Evolutionary conservation across 2,113 vertebrate species (phyloP).

Genomic region (Cebidichthys violaceus): DNA sequence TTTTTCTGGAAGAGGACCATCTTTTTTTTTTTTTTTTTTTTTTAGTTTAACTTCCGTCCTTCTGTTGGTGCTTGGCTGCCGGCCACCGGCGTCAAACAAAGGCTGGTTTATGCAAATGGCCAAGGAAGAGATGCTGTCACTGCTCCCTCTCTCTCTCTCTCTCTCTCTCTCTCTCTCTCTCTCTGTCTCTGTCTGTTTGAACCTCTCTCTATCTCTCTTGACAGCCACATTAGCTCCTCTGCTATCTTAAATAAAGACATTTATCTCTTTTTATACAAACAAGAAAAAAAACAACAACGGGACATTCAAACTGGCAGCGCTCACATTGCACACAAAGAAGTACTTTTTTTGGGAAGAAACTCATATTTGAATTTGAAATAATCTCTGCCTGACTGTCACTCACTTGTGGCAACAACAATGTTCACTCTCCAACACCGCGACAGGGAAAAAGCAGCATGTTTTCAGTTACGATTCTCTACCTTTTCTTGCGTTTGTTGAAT

Average conservation of each 20-base stretch:
- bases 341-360: constrained; percentile 38
- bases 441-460: neutral
- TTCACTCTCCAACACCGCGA: constrained; percentile 29
- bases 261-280: constrained; percentile 62
- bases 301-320: constrained; percentile 45
- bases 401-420: constrained; percentile 39
- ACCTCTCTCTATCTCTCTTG: constrained; percentile 65
- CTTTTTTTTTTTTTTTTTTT: constrained; percentile 73
- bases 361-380: constrained; percentile 62
- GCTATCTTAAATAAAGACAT: constrained; percentile 74
- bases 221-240: constrained; percentile 72
- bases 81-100: constrained; percentile 86
- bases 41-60: constrained; percentile 85
- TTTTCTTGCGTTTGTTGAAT: constrained; percentile 29
- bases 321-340: constrained; percentile 36
- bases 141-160: constrained; percentile 51
- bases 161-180: constrained; percentile 63
- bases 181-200: constrained; percentile 62
- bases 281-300: constrained; percentile 23
- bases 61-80: constrained; percentile 85
- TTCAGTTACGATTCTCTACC: neutral
- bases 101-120: constrained; percentile 87
- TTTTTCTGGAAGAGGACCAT: constrained; percentile 83
- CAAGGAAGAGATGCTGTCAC: constrained; percentile 76
- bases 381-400: constrained; percentile 52